phyloP scores from a whole-genome alignment of 2,888 invertebrate genomes.

The Gastracanthus pulcherrimus region DNA sequence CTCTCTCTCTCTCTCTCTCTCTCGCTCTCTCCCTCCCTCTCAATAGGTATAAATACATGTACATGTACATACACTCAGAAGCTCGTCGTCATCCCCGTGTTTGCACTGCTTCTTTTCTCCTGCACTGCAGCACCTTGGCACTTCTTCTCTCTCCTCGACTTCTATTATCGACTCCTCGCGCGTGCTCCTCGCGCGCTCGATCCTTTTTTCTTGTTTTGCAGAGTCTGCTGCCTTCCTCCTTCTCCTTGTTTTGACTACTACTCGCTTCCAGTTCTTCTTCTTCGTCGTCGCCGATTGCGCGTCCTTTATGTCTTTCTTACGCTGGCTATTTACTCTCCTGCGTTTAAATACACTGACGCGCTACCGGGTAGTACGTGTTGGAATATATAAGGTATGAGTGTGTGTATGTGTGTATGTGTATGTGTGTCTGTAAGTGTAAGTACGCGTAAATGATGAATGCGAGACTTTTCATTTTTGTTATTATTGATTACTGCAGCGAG shows the following conservation, averaged over 20 bases:
- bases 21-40: constrained; percentile 30
- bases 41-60: too few species aligned
- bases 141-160: constrained; percentile 57
- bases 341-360: background rate
- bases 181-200: background rate
- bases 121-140: background rate
- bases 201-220: constrained; percentile 51
- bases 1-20: constrained; percentile 13
- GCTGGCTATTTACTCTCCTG: constrained; percentile 13
- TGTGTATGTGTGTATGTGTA: background rate
- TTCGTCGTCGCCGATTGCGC: background rate
- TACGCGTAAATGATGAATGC: background rate
- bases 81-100: constrained; percentile 46
- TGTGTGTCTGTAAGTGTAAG: background rate
- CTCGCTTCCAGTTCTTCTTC: constrained; percentile 38
- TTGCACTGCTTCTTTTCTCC: constrained; percentile 48
- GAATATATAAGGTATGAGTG: too few species aligned
- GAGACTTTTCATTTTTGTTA: constrained; percentile 3
- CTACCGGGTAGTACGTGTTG: too few species aligned
- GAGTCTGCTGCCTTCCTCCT: constrained; percentile 38
- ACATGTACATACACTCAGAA: background rate
- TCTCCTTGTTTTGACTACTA: constrained; percentile 50
- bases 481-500: background rate
- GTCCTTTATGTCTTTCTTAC: constrained; percentile 44
- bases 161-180: constrained; percentile 37